Conservation (phyloP, 2,797 vertebrate species). For the Buceros bicornis region DNA sequence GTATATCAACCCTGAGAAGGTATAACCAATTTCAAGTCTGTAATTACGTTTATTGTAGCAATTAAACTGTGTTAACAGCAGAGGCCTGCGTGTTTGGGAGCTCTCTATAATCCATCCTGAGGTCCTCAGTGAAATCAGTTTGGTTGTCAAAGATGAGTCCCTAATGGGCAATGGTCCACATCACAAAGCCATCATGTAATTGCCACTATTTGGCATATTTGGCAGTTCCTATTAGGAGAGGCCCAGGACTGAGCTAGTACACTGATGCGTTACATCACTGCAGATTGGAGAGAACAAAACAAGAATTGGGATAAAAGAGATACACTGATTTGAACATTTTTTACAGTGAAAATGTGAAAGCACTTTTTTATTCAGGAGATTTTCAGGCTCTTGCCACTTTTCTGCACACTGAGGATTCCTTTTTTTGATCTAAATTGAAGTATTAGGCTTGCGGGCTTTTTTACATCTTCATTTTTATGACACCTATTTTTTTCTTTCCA, state of each 20-base stretch:
- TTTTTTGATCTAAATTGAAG: background rate
- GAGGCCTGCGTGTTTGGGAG: background rate
- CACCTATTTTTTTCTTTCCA: background rate
- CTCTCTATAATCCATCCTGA: background rate
- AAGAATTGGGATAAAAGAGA: background rate
- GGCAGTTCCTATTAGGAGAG: slow-evolving; percentile 42
- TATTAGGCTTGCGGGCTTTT: background rate
- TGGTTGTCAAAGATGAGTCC: slow-evolving; percentile 31
- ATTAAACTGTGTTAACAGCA: slow-evolving; percentile 33
- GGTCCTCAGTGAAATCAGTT: slow-evolving; percentile 18
- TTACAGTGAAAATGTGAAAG: background rate
- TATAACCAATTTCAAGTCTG: background rate
- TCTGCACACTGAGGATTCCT: background rate
- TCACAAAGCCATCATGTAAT: slow-evolving; percentile 43
- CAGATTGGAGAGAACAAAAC: background rate
- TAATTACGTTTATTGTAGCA: slow-evolving; percentile 6
- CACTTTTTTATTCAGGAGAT: background rate
- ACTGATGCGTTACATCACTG: slow-evolving; percentile 11
- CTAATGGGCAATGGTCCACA: slow-evolving; percentile 38
- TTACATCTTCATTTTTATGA: background rate
- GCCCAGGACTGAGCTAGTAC: background rate
- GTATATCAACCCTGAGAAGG: background rate
- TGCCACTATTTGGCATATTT: slow-evolving; percentile 53
- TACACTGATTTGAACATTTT: background rate
- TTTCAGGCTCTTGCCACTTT: background rate